These are phyloP conservation scores for Lepidothrix coronata DNA, from an alignment of 2,113 vertebrate genomes.

Conservation along the genomic window DNA sequence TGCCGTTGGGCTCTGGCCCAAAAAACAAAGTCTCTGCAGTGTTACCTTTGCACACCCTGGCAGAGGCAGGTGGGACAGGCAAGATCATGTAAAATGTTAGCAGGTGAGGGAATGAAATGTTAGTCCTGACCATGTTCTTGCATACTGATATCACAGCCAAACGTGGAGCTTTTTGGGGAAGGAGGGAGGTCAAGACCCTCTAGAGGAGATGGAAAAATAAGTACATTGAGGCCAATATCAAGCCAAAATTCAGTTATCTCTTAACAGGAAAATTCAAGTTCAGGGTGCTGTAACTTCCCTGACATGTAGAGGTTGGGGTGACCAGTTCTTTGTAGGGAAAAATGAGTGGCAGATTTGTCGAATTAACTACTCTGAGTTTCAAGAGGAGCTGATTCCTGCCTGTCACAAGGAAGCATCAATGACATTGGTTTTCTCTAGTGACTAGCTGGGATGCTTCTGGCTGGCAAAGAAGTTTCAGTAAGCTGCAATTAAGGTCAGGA, in stretches of 20 bases:
- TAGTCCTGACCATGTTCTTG: neutral
- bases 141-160: neutral
- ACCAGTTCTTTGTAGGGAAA: constrained; percentile 85
- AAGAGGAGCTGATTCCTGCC: constrained; percentile 79
- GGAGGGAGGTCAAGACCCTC: neutral
- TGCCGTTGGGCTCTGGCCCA: neutral
- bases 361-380: constrained; percentile 77
- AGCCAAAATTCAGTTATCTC: neutral
- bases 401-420: constrained; percentile 79
- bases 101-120: neutral
- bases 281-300: constrained; percentile 85
- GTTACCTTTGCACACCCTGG: neutral
- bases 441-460: constrained; percentile 49
- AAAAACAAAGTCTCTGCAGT: neutral
- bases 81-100: neutral
- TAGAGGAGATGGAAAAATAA: neutral
- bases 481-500: neutral
- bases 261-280: constrained; percentile 78
- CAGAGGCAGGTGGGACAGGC: neutral
- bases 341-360: constrained; percentile 80
- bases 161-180: neutral
- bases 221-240: neutral
- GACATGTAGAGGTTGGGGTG: constrained; percentile 65
- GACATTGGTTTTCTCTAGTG: constrained; percentile 83
- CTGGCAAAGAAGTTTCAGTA: neutral